Evolutionary conservation across 1,140 invertebrate genomes (phyloP).

Genomic region (Drosophila pachea): DNA sequence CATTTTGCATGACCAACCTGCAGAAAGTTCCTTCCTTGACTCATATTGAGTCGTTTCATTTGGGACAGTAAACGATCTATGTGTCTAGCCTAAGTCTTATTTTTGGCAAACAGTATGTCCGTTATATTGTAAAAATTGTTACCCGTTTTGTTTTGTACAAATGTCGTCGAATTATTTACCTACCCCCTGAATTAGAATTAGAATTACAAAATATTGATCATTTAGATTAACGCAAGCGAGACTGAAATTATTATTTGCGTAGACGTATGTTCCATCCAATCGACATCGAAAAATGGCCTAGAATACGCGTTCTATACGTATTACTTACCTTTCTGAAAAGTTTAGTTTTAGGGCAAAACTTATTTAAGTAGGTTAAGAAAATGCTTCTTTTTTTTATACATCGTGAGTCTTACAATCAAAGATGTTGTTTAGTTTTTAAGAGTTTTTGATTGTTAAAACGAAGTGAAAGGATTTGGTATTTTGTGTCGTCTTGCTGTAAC

Average conservation of each 20-base stretch:
- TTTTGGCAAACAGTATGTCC: constrained; percentile 2
- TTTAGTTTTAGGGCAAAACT: constrained; percentile 1
- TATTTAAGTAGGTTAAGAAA: constrained; percentile 6
- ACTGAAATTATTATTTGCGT: constrained; percentile 33
- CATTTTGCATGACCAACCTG: constrained; percentile 49
- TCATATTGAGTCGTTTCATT: constrained; percentile 67
- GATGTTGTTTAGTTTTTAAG: not conserved
- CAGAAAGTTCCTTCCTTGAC: constrained; percentile 69
- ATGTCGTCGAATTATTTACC: constrained; percentile 7
- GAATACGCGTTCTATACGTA: constrained; percentile 7
- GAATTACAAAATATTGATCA: constrained; percentile 21
- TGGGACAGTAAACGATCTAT: constrained; percentile 34
- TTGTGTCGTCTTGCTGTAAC: too few relatives aligned
- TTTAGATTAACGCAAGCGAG: constrained; percentile 25
- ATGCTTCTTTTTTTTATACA: constrained; percentile 7
- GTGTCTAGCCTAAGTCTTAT: constrained; percentile 10
- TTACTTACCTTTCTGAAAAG: constrained; percentile 37
- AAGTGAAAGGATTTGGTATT: too few relatives aligned
- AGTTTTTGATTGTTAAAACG: not conserved
- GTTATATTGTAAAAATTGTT: constrained; percentile 11
- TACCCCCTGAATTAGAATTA: not conserved
- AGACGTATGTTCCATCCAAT: constrained; percentile 20
- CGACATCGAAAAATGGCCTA: constrained; percentile 12
- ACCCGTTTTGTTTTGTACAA: too few relatives aligned
- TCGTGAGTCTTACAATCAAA: constrained; percentile 21